Base-by-base conservation (phyloP, 2,113 vertebrate species). In the Phainopepla nitens region DNA sequence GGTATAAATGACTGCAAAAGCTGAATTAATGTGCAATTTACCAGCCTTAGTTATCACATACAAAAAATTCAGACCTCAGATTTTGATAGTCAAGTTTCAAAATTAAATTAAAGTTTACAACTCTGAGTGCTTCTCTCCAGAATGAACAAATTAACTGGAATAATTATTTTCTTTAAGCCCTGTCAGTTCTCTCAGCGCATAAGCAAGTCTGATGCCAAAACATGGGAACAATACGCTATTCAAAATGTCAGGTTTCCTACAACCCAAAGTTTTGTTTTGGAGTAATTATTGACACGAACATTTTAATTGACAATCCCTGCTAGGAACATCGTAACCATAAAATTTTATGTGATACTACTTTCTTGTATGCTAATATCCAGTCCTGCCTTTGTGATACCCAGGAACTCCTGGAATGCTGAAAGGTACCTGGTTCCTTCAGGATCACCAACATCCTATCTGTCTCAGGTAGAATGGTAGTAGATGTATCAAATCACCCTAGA, bases 221-320 rank as follows among this genome's bases (percentile, higher is more conserved):
- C 23, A 13, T 75, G 21, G 13, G 33, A 90, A 36, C 23, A 66
- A 49, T 5, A 31, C 2, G 28, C 7, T 29, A 4, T 65, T 73
- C 21, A 61, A 87, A 90, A 41, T 35, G 24, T 17, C 41, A 21
- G 16, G 31, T 13, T 51, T 69, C 36, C 41, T 27, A 44, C 27
- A 81, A 9, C 3, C 7, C 20, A 4, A 53, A 35, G 6, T 12
- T 47, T 90, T 54, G 5, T 24, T 47, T 80, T 53, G 15, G 21
- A 3, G 4, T 68, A 58, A 49, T 45, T 71, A 62, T 39, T 28
- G 35, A 15, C 18, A 64, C 0, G 0, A 76, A 23, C 2, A 10
- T 51, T 69, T 87, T 65, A 72, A 31, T 18, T 78, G 35, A 35
- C 10, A 49, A 13, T 47, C 27, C 81, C 58, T 81, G 8, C 49